These are phyloP conservation scores for Dufourea novaeangliae DNA, from an alignment of 1,140 invertebrate species.

Conservation along the genomic window DNA sequence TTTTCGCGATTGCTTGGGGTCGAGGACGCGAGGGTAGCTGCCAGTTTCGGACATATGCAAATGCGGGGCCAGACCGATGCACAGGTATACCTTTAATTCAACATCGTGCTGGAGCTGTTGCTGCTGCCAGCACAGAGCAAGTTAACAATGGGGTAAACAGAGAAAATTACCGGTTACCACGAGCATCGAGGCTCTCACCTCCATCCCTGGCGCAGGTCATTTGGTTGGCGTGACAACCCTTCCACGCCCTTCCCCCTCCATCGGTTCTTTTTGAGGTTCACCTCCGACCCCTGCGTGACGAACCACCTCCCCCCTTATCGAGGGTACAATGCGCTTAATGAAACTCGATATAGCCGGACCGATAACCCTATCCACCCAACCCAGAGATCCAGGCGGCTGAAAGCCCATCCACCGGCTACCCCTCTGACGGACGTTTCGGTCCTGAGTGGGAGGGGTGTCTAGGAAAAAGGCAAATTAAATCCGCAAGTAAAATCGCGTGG, in stretches of 20 bases:
- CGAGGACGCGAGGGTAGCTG: neutral
- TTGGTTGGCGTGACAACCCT: conserved; percentile 60
- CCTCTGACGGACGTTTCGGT: conserved; percentile 60
- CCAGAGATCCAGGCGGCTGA: conserved; percentile 27
- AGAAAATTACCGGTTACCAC: conserved; percentile 67
- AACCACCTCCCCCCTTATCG: conserved; percentile 27
- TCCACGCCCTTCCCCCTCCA: conserved; percentile 32
- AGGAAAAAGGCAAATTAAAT: conserved; percentile 70
- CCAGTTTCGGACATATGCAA: neutral
- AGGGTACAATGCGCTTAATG: conserved; percentile 72
- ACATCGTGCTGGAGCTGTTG: conserved; percentile 5
- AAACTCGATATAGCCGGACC: conserved; percentile 67
- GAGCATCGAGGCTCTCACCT: conserved; percentile 36
- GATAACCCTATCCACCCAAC: conserved; percentile 52
- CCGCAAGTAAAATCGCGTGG: conserved; percentile 63
- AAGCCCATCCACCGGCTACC: conserved; percentile 50
- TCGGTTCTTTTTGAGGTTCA: conserved; percentile 38
- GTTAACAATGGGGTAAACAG: conserved; percentile 67
- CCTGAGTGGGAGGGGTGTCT: conserved; percentile 26
- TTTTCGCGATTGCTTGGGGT: conserved; percentile 21
- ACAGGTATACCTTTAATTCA: conserved; percentile 30
- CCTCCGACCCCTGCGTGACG: conserved; percentile 53
- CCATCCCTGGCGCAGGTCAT: conserved; percentile 57
- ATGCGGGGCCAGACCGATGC: neutral
- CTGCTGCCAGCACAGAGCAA: conserved; percentile 20